These are phyloP conservation scores for Lithophane socia DNA, from an alignment of 2,888 invertebrate species.

Conservation along the genomic window DNA sequence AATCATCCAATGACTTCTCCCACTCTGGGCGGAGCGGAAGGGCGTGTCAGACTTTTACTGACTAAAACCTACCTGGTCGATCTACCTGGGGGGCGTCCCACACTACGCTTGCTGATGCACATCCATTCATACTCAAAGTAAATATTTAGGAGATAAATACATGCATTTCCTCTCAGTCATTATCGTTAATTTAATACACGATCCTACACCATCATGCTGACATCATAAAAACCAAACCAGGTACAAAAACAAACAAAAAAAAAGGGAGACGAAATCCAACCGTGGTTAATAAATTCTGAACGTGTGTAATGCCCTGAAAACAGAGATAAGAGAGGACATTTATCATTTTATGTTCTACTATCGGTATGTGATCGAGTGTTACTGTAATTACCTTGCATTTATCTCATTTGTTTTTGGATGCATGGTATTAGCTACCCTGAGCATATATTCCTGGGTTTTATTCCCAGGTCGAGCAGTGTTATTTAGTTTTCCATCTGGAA, in stretches of 20 bases:
- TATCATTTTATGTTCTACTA: slow-evolving; percentile 50
- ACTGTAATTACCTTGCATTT: slow-evolving; percentile 27
- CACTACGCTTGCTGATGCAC: too few species aligned
- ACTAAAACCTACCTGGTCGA: too few species aligned
- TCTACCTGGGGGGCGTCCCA: too few species aligned
- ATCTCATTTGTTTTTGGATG: too few species aligned
- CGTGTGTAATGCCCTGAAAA: slow-evolving; percentile 63
- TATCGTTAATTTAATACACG: not conserved
- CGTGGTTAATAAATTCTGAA: slow-evolving; percentile 54
- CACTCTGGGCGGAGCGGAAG: too few species aligned
- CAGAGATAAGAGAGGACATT: slow-evolving; percentile 56
- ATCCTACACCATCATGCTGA: slow-evolving; percentile 5
- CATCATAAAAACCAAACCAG: slow-evolving; percentile 21
- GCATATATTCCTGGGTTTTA: too few species aligned
- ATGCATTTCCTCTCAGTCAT: not conserved
- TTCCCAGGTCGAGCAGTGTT: not conserved
- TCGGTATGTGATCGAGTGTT: slow-evolving; percentile 27
- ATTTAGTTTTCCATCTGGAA: not conserved
- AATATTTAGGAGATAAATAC: too few species aligned
- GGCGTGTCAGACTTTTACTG: too few species aligned
- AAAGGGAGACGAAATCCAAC: slow-evolving; percentile 46
- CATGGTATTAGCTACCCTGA: not conserved
- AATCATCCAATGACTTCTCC: too few species aligned
- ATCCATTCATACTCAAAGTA: too few species aligned
- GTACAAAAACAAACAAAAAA: slow-evolving; percentile 48